Evolutionary conservation across 2,113 vertebrate species (phyloP).

Genomic region (Tetraodon nigroviridis): DNA sequence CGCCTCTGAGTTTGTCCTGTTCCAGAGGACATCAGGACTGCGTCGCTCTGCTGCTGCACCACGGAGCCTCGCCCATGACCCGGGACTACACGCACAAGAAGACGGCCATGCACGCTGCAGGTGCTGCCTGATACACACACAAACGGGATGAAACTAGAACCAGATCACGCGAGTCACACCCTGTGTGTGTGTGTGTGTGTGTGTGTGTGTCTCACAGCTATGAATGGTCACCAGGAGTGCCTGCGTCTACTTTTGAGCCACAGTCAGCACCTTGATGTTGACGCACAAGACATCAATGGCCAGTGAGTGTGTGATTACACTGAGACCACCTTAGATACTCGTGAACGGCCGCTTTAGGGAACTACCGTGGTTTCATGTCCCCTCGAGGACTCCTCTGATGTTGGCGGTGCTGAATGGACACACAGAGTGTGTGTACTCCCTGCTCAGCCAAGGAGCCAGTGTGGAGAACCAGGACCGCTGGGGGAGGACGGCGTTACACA

Average conservation of each 20-base stretch:
- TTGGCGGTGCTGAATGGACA: slow-evolving; percentile 95
- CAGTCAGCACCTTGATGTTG: slow-evolving; percentile 84
- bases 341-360: too few relatives aligned
- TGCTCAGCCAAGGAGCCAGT: slow-evolving; percentile 91
- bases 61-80: slow-evolving; percentile 89
- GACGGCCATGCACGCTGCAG: slow-evolving; percentile 92
- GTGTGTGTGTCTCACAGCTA: slow-evolving; percentile 72
- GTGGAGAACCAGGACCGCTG: slow-evolving; percentile 92
- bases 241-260: slow-evolving; percentile 88
- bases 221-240: slow-evolving; percentile 93
- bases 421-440: slow-evolving; percentile 90
- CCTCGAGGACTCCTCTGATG: slow-evolving; percentile 89
- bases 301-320: slow-evolving; percentile 88
- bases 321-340: background rate
- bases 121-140: slow-evolving; percentile 57
- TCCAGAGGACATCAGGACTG: slow-evolving; percentile 95
- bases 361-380: background rate
- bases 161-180: background rate
- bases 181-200: slow-evolving; percentile 8
- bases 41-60: slow-evolving; percentile 92
- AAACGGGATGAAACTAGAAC: background rate
- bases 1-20: slow-evolving; percentile 89
- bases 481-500: slow-evolving; percentile 91
- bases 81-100: slow-evolving; percentile 90
- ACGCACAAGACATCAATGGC: slow-evolving; percentile 88